Percentiles rank a stretch among this genome's conserved stretches.
Conservation (phyloP, 2,888 invertebrate species). For the Hirudinaria manillensis region DNA sequence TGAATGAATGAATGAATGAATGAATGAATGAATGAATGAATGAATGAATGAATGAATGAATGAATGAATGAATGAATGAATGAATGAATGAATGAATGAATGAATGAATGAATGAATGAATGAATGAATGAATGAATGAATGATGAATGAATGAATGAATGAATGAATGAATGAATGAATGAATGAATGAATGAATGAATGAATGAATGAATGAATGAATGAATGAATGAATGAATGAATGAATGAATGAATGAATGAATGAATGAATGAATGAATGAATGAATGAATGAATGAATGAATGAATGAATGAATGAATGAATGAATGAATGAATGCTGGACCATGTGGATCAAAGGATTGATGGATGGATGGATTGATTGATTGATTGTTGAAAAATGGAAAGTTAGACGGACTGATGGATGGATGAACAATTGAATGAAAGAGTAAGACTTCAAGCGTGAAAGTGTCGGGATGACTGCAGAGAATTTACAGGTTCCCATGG, state of each 20-base stretch:
- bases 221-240: slow-evolving; percentile 6
- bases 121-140: no score
- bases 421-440: neutral
- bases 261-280: slow-evolving; percentile 6
- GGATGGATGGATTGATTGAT: neutral
- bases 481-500: no score
- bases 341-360: neutral
- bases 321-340: neutral
- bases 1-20: no score
- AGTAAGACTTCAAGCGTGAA: neutral
- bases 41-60: no score
- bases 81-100: no score
- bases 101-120: no score
- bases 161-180: neutral
- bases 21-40: no score
- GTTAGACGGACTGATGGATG: neutral
- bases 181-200: neutral
- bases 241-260: slow-evolving; percentile 6
- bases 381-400: neutral
- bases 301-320: neutral
- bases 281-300: slow-evolving; percentile 1
- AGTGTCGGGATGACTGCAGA: neutral
- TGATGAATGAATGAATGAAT: neutral
- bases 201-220: neutral
- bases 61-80: no score